phyloP scores from a whole-genome alignment of 2,797 vertebrate species.

The Odontamblyopus lacepedii region DNA sequence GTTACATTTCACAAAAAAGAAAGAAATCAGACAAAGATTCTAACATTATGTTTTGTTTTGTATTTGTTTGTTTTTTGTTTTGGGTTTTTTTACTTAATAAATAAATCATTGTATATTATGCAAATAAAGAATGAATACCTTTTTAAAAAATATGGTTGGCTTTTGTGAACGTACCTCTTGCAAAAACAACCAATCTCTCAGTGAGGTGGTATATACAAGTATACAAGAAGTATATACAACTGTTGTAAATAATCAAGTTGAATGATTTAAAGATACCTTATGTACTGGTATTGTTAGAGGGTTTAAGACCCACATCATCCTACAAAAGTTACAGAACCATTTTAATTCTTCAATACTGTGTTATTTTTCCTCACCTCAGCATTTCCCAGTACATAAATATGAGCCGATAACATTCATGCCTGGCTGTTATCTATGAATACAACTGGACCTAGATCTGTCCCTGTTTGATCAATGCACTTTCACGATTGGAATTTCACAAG shows the following conservation, averaged over 20 bases:
- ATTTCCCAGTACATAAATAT: conserved; percentile 11
- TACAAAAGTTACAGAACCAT: neutral
- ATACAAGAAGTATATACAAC: no score
- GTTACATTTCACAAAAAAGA: neutral
- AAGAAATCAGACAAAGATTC: no score
- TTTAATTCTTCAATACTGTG: neutral
- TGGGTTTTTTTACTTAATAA: no score
- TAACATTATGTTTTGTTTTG: no score
- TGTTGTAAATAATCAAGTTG: no score
- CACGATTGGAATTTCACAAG: conserved; percentile 26
- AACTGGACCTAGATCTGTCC: conserved; percentile 52
- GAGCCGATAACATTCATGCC: neutral
- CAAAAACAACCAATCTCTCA: neutral
- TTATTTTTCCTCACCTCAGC: neutral
- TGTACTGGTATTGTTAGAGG: no score
- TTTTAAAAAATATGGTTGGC: no score
- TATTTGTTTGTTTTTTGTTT: no score
- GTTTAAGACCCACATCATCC: neutral
- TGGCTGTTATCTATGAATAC: conserved; percentile 22
- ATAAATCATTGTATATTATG: no score
- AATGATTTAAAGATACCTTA: no score
- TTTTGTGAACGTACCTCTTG: neutral
- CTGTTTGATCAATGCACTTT: conserved; percentile 57
- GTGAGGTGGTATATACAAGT: no score
- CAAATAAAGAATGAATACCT: no score